Conservation (phyloP, 2,113 vertebrate genomes). For the Tragelaphus scriptus region DNA sequence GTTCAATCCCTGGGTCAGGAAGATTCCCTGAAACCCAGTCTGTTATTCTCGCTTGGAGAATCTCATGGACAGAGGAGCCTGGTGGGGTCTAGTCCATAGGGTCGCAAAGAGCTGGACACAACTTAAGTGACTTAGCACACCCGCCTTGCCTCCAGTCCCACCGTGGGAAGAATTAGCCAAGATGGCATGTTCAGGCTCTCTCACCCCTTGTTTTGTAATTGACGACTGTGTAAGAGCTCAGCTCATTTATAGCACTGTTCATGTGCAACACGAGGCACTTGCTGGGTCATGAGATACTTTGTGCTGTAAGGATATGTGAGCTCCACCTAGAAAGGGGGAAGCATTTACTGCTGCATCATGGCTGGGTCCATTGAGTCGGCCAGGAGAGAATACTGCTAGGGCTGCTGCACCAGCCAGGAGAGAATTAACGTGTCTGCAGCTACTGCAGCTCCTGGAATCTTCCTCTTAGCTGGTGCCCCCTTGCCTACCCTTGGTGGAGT, state of each 20-base stretch:
- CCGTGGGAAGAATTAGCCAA: background rate
- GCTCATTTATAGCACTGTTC: background rate
- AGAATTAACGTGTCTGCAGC: background rate
- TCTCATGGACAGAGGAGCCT: background rate
- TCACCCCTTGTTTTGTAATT: rapidly evolving
- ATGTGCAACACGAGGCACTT: background rate
- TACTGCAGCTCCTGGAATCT: rapidly evolving
- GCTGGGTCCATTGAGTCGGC: rapidly evolving
- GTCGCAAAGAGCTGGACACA: background rate
- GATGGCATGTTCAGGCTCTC: background rate
- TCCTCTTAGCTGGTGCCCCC: background rate
- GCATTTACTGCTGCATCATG: rapidly evolving
- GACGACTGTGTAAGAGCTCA: background rate
- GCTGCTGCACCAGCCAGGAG: background rate
- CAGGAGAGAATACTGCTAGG: rapidly evolving
- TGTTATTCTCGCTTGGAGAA: background rate
- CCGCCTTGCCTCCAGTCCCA: background rate
- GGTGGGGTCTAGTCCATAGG: background rate
- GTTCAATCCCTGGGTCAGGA: background rate
- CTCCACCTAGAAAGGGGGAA: background rate
- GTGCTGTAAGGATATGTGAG: rapidly evolving
- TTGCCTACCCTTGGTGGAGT: background rate
- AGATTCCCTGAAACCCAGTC: background rate
- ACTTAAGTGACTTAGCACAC: background rate
- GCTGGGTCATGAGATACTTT: background rate